Evolutionary conservation across 2,888 invertebrate species (phyloP), one percentile per base, ranked within the genome.

Genomic region (Eristalis intricaria): DNA sequence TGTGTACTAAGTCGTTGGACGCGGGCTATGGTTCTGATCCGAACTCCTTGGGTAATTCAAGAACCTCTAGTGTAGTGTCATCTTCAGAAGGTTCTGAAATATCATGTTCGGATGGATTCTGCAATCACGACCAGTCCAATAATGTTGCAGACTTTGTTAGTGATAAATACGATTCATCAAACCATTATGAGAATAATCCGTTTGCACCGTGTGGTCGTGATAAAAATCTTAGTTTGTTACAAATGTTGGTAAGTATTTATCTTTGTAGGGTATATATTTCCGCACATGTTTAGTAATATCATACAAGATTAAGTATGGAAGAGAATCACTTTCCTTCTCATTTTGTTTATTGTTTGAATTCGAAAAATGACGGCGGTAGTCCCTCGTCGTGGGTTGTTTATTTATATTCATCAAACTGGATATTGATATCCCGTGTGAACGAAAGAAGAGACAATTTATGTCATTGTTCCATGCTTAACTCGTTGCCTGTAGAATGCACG

Each of bases 21-120:
- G 97, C 96, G 90, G 98, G 98, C 58, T 98, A 98, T 92, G 97
- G 97, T 23, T 98, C 98, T 13, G 98, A 97, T 89, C 92, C 92
- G 26, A 90, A 91, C 61, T 92, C 92, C 87, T 96, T 96, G 89
- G 95, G 95, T 89, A 95, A 95, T 43, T 94, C 95, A 81, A 94
- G 95, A 60, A 96, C 96, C 70, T 97, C 97, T 26, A 97, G 97
- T 89, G 94, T 96, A 84, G 95, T 96, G 89, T 97, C 97, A 91
- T 97, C 97, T 4, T 97, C 97, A 0, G 98, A 98, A 91, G 97
- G 98, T 38, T 98, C 98, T 0, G 98, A 98, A 91, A 95, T 98
- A 74, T 97, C 97, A 0, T 98, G 97, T 93, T 97, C 96, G 0
- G 98, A 98, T 91, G 96, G 96, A 60, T 96, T 97, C 91, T 98